These are phyloP conservation scores for Anabas testudineus DNA, from an alignment of 2,797 vertebrate genomes.

Conservation along the genomic window DNA sequence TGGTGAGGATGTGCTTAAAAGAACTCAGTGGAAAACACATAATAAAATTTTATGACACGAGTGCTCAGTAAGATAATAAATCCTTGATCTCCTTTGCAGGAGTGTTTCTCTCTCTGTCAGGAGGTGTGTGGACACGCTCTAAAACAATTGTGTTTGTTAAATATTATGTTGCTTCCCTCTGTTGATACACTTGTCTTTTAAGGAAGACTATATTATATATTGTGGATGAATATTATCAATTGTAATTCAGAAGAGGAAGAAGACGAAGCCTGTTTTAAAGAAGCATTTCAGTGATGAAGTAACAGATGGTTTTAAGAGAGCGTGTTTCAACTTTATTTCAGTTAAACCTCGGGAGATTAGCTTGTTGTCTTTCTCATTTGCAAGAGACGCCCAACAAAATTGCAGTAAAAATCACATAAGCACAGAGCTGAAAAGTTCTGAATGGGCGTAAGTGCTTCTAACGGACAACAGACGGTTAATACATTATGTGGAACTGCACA, in stretches of 20 bases:
- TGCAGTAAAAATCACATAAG: slow-evolving; percentile 50
- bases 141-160: background rate
- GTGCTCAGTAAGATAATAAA: slow-evolving; percentile 67
- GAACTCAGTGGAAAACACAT: slow-evolving; percentile 73
- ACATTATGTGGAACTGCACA: background rate
- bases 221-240: background rate
- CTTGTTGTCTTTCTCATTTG: slow-evolving; percentile 54
- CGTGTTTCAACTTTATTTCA: slow-evolving; percentile 48
- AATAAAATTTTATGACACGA: slow-evolving; percentile 72
- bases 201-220: background rate
- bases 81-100: slow-evolving; percentile 51
- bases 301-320: slow-evolving; percentile 16
- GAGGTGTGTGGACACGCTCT: slow-evolving; percentile 12
- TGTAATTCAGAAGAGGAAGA: slow-evolving; percentile 6
- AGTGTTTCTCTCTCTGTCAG: slow-evolving; percentile 41
- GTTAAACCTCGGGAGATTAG: slow-evolving; percentile 40
- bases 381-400: slow-evolving; percentile 42
- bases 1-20: slow-evolving; percentile 78
- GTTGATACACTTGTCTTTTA: background rate
- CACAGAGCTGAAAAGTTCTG: slow-evolving; percentile 38
- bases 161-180: background rate
- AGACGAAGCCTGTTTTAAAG: background rate
- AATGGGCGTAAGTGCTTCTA: background rate
- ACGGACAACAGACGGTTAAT: background rate
- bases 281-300: slow-evolving; percentile 16